These are phyloP conservation scores for Holacanthella duospinosa DNA, from an alignment of 2,888 invertebrate genomes.

Conservation along the genomic window DNA sequence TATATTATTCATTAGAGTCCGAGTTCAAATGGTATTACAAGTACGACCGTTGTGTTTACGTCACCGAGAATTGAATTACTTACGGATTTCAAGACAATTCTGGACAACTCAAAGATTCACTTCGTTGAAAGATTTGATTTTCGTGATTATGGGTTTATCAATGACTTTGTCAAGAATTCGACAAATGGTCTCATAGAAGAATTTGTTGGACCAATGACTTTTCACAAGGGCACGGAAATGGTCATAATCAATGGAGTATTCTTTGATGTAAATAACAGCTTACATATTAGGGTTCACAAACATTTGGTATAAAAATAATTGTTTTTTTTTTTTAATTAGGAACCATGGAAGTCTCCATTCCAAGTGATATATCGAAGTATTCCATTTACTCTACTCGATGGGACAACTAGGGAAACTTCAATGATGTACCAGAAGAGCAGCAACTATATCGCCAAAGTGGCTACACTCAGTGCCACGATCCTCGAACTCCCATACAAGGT, in stretches of 20 bases:
- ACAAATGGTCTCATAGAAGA: constrained; percentile 5
- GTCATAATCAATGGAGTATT: constrained; percentile 6
- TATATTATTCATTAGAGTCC: too few relatives aligned
- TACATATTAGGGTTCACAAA: too few relatives aligned
- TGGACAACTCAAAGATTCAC: background rate
- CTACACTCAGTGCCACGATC: background rate
- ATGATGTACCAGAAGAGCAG: constrained; percentile 2
- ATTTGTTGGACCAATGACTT: background rate
- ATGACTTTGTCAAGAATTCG: background rate
- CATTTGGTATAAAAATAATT: too few relatives aligned
- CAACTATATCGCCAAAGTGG: background rate
- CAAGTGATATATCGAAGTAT: background rate
- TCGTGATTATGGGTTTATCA: background rate
- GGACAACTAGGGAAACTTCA: background rate
- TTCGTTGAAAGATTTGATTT: background rate
- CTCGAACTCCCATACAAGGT: constrained; percentile 7
- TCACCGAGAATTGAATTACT: background rate
- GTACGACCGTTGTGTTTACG: background rate
- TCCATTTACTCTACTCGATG: background rate
- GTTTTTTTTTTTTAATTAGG: background rate
- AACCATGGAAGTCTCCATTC: background rate
- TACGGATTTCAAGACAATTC: background rate
- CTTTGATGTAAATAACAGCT: constrained; percentile 6
- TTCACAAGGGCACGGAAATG: background rate
- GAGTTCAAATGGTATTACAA: too few relatives aligned